These are phyloP conservation scores for Rhegmatorhina hoffmannsi DNA, from an alignment of 2,113 vertebrate genomes.

Conservation along the genomic window DNA sequence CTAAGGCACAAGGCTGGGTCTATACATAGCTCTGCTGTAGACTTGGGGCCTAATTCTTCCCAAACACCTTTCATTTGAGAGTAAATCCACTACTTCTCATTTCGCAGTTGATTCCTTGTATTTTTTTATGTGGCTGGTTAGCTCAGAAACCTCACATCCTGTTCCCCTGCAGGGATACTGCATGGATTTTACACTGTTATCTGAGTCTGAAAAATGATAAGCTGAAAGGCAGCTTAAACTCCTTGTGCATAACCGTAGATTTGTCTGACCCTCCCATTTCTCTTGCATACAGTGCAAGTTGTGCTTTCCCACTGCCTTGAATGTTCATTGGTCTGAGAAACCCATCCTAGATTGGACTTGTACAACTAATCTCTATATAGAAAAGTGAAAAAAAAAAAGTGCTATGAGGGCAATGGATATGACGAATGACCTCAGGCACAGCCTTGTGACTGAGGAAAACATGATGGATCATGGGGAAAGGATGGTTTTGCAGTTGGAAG, in stretches of 20 bases:
- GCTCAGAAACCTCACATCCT: not conserved
- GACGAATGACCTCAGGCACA: not conserved
- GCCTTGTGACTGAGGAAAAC: not conserved
- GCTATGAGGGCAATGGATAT: not conserved
- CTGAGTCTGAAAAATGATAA: not conserved
- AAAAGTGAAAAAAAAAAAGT: not conserved
- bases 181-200: not conserved
- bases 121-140: not conserved
- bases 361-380: not conserved
- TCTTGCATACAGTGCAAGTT: not conserved
- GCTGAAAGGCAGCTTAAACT: slow-evolving; percentile 12
- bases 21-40: not conserved
- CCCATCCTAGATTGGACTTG: not conserved
- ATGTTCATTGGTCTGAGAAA: not conserved
- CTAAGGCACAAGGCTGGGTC: not conserved
- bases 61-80: not conserved
- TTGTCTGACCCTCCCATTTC: not conserved
- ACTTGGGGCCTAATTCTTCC: not conserved
- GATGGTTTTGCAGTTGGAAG: not conserved
- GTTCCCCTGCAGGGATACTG: accelerated
- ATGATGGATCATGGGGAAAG: not conserved
- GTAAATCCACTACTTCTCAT: not conserved
- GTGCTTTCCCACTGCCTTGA: not conserved
- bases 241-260: not conserved
- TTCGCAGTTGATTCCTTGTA: not conserved